These are phyloP conservation scores for Lepidocyrtoides sp. DNA, from an alignment of 2,888 invertebrate genomes.

Conservation along the genomic window DNA sequence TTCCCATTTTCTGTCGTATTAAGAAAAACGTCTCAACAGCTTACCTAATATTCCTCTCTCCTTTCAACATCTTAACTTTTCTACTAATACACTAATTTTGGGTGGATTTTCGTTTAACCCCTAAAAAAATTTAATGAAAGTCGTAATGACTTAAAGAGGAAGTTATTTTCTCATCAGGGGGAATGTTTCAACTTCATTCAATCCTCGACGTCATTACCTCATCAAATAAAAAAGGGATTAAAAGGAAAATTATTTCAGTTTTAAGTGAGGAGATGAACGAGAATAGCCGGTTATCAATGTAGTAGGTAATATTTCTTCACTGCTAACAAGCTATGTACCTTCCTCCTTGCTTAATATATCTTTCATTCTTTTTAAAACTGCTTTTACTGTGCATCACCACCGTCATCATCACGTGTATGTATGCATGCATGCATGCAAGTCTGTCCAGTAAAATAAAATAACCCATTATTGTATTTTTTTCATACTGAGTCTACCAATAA, in stretches of 20 bases:
- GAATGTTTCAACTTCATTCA: slow-evolving; percentile 30
- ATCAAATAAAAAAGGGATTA: slow-evolving; percentile 73
- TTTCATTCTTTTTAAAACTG: no score
- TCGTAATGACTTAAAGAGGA: slow-evolving; percentile 24
- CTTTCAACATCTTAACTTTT: slow-evolving; percentile 7
- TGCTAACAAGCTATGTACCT: slow-evolving; percentile 66
- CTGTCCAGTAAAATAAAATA: no score
- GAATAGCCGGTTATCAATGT: no score
- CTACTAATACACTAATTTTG: slow-evolving; percentile 16
- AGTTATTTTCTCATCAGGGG: slow-evolving; percentile 52
- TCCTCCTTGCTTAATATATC: no score
- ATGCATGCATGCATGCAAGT: no score
- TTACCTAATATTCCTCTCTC: background rate
- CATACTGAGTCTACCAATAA: no score
- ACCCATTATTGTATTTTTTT: no score
- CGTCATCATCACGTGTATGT: no score
- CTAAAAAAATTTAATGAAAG: slow-evolving; percentile 52
- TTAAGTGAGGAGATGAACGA: no score
- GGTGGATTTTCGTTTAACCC: slow-evolving; percentile 39
- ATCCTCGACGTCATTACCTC: slow-evolving; percentile 2
- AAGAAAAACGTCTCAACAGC: slow-evolving; percentile 10
- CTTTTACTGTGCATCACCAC: no score
- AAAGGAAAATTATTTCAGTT: no score
- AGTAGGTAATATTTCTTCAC: slow-evolving; percentile 63
- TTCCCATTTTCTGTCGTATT: background rate